phyloP scores from a whole-genome alignment of 2,113 vertebrate species.

The Scartelaos histophorus region DNA sequence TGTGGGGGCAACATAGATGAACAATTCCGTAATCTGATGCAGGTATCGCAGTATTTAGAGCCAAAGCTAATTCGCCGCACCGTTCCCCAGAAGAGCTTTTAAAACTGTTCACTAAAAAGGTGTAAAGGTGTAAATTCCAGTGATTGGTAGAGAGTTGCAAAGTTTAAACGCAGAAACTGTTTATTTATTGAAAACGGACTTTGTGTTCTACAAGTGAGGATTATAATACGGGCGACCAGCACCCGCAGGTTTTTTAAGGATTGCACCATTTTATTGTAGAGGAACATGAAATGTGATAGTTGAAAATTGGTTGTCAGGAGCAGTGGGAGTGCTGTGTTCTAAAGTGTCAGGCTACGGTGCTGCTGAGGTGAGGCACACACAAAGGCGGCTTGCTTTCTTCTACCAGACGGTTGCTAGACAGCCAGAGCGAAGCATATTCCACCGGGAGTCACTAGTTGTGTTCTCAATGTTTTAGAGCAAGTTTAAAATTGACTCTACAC shows the following conservation, averaged over 20 bases:
- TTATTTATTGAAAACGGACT: neutral
- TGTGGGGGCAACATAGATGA: too few species aligned
- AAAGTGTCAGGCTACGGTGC: constrained; percentile 29
- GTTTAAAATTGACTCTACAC: constrained; percentile 15
- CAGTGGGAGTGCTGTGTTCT: constrained; percentile 26
- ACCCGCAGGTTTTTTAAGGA: constrained; percentile 2
- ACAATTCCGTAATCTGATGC: too few species aligned
- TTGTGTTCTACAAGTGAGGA: neutral
- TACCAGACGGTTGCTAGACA: constrained; percentile 16
- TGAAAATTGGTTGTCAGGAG: constrained; percentile 50
- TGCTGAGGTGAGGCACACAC: constrained; percentile 36
- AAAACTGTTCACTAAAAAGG: too few species aligned
- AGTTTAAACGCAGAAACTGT: too few species aligned
- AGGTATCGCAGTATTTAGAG: too few species aligned
- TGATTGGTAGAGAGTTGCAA: too few species aligned
- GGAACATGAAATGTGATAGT: constrained; percentile 47
- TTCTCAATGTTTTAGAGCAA: constrained; percentile 11
- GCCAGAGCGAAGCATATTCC: constrained; percentile 20
- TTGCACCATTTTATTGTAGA: constrained; percentile 20
- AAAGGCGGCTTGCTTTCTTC: constrained; percentile 32
- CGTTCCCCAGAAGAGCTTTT: too few species aligned
- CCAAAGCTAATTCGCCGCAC: too few species aligned
- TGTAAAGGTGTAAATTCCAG: too few species aligned
- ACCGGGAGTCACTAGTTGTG: constrained; percentile 17
- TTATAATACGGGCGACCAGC: neutral